Evolutionary conservation across 1,140 invertebrate species (phyloP), one percentile per base, ranked within the genome.

Genomic region (Temnothorax longispinosus): DNA sequence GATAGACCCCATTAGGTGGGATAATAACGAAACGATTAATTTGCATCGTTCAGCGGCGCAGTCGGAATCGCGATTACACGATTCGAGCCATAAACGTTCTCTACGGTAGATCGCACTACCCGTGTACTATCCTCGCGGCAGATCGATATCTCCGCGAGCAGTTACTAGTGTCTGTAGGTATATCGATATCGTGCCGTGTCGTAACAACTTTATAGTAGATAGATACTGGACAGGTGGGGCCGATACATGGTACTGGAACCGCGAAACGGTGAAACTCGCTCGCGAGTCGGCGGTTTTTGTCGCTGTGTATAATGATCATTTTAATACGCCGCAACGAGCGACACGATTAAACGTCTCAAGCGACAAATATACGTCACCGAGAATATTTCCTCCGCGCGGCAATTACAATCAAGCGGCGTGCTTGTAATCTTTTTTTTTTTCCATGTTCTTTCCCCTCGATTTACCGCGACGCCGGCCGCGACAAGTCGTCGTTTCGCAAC

Each of bases 151-250:
- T 90, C 78, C 38, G 27, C 69, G 58, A 86, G 86, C 77, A 69
- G 75, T 77, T 88, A 69, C 72, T 50, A 47, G 88, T 54, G 62
- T 71, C 81, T 47, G 80, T 87, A 21, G 21, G 21, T 21, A 77
- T 85, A 89, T 88, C 82, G 76, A 87, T 86, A 89, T 87, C 81
- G 67, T 32, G 69, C 71, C 62, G 71, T 90, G 84, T 85, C 76
- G 85, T 90, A 93, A 93, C 91, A 89, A 92, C 90, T 93, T 90
- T 93, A 93, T 92, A 93, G 90, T 87, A 86, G 89, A 90, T 87
- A 86, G 89, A 90, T 90, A 90, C 86, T 76, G 84, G 72, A 80
- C 67, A 76, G 88, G 56, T 85, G 41, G 60, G 80, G 82, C 80
- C 87, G 75, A 67, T 75, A 62, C 41, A 38, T 15, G 58, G 8